These are phyloP conservation scores for Planococcus citri DNA, from an alignment of 1,140 invertebrate species.

Conservation along the genomic window DNA sequence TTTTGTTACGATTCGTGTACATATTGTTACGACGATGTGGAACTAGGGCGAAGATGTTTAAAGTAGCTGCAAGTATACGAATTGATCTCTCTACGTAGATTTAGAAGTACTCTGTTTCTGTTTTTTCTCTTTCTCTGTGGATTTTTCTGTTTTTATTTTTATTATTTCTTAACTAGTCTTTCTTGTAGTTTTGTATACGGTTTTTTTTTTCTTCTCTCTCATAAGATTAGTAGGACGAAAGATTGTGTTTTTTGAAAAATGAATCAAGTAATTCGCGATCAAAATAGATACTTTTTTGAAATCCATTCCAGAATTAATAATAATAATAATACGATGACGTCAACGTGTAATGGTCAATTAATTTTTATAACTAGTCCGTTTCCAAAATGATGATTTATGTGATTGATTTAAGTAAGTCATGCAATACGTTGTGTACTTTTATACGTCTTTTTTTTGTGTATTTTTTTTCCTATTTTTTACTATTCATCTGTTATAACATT, in stretches of 20 bases:
- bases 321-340: not conserved
- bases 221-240: too few species aligned
- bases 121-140: not conserved
- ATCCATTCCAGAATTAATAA: not conserved
- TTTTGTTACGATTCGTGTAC: too few species aligned
- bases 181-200: not conserved
- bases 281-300: not conserved
- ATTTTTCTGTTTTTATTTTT: not conserved
- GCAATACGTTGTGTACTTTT: constrained; percentile 7
- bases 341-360: not conserved
- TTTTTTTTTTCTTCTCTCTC: too few species aligned
- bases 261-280: too few species aligned
- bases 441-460: constrained; percentile 7
- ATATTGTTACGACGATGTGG: too few species aligned
- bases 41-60: not conserved
- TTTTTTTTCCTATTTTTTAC: constrained; percentile 8
- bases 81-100: not conserved
- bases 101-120: not conserved
- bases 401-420: constrained; percentile 2
- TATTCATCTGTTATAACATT: constrained; percentile 8
- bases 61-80: not conserved
- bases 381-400: not conserved
- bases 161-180: not conserved
- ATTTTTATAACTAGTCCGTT: constrained; percentile 4
- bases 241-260: too few species aligned